Evolutionary conservation across 2,113 vertebrate genomes (phyloP).

Genomic region (Anoplopoma fimbria): DNA sequence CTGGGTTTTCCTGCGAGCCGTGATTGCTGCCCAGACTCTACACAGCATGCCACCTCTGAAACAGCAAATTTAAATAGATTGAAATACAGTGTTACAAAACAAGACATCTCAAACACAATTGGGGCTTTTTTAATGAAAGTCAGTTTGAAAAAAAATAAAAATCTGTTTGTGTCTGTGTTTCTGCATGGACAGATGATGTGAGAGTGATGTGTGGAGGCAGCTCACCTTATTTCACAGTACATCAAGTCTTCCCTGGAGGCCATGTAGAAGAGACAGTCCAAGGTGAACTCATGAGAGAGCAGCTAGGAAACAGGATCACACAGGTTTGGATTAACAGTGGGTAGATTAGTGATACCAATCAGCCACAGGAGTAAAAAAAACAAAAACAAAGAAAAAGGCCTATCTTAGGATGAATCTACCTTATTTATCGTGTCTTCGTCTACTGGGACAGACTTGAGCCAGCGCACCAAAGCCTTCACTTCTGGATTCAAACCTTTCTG

Average conservation of each 20-base stretch:
- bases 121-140: background rate
- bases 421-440: conserved; percentile 79
- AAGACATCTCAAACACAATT: background rate
- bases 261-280: conserved; percentile 84
- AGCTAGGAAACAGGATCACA: conserved; percentile 78
- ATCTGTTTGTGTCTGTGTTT: too few relatives aligned
- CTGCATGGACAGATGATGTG: conserved; percentile 11
- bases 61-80: conserved; percentile 3
- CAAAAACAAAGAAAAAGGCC: background rate
- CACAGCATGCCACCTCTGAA: conserved; percentile 88
- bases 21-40: conserved; percentile 88
- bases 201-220: conserved; percentile 16
- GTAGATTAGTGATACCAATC: conserved; percentile 14
- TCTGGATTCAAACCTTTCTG: conserved; percentile 54
- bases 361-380: background rate
- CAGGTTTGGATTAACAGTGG: conserved; percentile 22
- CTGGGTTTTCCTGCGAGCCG: conserved; percentile 71
- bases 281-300: conserved; percentile 86
- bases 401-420: conserved; percentile 51
- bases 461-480: conserved; percentile 71
- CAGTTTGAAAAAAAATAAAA: too few relatives aligned
- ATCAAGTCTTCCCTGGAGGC: conserved; percentile 88
- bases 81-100: background rate
- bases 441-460: conserved; percentile 81
- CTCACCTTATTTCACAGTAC: conserved; percentile 86